These are phyloP conservation scores for Australoheros scitulus DNA, from an alignment of 2,113 vertebrate species.

Conservation along the genomic window DNA sequence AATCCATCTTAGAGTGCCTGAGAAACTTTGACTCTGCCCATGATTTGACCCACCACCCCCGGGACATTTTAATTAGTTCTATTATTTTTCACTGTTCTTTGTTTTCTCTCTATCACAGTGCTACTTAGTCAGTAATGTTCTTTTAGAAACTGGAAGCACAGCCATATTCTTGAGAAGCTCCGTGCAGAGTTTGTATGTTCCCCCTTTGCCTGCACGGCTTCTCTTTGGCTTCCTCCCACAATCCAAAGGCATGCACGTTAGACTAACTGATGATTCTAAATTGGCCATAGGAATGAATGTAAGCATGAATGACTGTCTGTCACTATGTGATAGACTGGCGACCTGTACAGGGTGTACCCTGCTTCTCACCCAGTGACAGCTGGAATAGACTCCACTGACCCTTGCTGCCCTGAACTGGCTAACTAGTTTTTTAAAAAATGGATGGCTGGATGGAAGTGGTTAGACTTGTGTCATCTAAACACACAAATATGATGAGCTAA, in stretches of 20 bases:
- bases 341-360: too few species aligned
- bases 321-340: too few species aligned
- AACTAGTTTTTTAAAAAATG: too few species aligned
- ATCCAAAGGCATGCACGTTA: too few species aligned
- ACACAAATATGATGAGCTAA: background rate
- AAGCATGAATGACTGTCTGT: too few species aligned
- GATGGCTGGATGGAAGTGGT: too few species aligned
- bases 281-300: too few species aligned
- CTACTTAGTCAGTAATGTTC: background rate
- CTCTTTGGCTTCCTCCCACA: background rate
- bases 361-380: too few species aligned
- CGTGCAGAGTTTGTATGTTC: background rate
- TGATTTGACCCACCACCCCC: background rate
- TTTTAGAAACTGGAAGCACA: background rate
- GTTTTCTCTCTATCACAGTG: background rate
- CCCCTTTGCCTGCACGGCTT: background rate
- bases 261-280: too few species aligned
- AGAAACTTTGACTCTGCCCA: background rate
- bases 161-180: background rate
- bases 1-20: background rate
- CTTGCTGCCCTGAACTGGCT: too few species aligned
- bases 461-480: too few species aligned
- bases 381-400: too few species aligned
- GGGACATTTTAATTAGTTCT: background rate
- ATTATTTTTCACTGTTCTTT: background rate